Percentiles rank a stretch among this genome's conserved stretches.
phyloP scores from a whole-genome alignment of 2,113 vertebrate genomes.

The Canis aureus region DNA sequence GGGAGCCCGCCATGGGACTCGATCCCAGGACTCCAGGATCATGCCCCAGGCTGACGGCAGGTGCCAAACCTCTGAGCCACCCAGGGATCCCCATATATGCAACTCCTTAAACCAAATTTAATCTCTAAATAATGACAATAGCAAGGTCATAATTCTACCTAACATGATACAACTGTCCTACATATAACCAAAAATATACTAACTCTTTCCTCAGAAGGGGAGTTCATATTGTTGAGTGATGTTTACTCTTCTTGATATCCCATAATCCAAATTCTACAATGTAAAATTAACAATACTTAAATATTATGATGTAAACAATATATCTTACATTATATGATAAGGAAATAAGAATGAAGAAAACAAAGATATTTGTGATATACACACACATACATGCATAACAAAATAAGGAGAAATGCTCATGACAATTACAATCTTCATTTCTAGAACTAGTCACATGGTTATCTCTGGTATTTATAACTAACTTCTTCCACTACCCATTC shows the following conservation, averaged over 20 bases:
- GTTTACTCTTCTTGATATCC: background rate
- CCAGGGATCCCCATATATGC: background rate
- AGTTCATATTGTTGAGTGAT: background rate
- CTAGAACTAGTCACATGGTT: background rate
- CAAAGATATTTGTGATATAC: background rate
- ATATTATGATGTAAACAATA: background rate
- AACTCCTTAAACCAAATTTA: slow-evolving; percentile 15
- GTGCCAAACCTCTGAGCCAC: too few species aligned
- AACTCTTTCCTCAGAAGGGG: background rate
- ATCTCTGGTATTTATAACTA: background rate
- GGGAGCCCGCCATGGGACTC: too few species aligned
- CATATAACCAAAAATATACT: background rate
- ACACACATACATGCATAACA: background rate
- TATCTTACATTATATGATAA: background rate
- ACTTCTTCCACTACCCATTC: background rate
- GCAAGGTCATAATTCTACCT: slow-evolving; percentile 34
- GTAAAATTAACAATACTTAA: slow-evolving; percentile 38
- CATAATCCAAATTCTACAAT: background rate
- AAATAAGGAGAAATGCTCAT: background rate
- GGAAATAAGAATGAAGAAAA: background rate
- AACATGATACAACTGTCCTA: background rate
- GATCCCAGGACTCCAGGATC: too few species aligned
- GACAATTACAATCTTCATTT: background rate
- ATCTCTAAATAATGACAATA: slow-evolving; percentile 24
- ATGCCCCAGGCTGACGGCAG: too few species aligned